Percentiles rank a stretch among this genome's conserved stretches.
phyloP scores from a whole-genome alignment of 2,113 vertebrate genomes.

The Leptobrachium leishanense region DNA sequence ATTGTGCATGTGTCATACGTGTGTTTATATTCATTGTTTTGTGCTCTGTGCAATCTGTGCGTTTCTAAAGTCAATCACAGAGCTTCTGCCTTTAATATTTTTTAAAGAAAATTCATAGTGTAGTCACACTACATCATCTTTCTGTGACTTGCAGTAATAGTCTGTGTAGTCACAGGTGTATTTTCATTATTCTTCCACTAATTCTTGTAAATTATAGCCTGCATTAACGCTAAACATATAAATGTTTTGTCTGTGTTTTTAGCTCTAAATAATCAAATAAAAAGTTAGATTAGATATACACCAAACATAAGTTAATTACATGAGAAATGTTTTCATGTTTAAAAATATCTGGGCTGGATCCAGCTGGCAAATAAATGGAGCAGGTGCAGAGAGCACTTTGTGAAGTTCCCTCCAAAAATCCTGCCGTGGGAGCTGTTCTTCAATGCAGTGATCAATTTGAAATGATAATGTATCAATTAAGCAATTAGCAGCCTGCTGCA shows the following conservation, averaged over 20 bases:
- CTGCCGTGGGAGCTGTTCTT: slow-evolving; percentile 18
- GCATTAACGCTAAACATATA: not conserved
- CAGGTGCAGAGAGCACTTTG: slow-evolving; percentile 34
- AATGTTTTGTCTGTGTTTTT: slow-evolving; percentile 6
- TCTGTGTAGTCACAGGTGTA: not conserved
- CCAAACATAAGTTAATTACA: slow-evolving; percentile 18
- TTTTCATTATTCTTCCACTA: not conserved
- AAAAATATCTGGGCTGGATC: slow-evolving; percentile 20
- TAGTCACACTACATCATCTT: too few species aligned
- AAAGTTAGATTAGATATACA: slow-evolving; percentile 20
- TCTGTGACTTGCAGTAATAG: not conserved
- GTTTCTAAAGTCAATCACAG: too few species aligned
- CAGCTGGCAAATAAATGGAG: slow-evolving; percentile 33
- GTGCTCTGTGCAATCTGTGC: too few species aligned
- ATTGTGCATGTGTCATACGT: too few species aligned
- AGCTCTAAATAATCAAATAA: slow-evolving; percentile 15
- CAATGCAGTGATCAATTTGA: slow-evolving; percentile 29
- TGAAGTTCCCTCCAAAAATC: slow-evolving; percentile 13
- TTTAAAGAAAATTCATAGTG: too few species aligned
- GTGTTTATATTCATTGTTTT: too few species aligned
- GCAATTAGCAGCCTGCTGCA: slow-evolving; percentile 37
- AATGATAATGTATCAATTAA: slow-evolving; percentile 38
- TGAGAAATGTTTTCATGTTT: not conserved
- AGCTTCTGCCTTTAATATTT: too few species aligned
- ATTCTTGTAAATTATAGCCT: not conserved